Conservation (phyloP, 1,140 invertebrate species). For the Glomeris maerens region DNA sequence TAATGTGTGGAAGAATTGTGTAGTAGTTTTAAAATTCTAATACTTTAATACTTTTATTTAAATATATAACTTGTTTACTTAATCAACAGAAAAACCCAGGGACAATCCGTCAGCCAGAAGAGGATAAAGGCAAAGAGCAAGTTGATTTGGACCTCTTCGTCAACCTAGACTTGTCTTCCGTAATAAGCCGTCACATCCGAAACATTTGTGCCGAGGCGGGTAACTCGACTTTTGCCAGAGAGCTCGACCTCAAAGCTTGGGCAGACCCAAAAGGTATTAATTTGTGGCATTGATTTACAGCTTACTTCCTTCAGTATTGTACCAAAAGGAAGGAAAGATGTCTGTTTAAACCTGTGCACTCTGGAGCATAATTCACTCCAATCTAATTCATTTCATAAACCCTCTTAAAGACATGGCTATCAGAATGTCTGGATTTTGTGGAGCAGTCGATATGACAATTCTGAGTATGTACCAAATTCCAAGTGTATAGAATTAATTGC, state of each 20-base stretch:
- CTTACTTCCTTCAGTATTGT: no score
- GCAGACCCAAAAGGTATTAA: constrained; percentile 56
- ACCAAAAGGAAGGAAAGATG: no score
- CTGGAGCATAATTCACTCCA: no score
- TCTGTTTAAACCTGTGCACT: no score
- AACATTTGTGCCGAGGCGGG: constrained; percentile 57
- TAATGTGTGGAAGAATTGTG: background rate
- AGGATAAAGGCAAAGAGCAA: constrained; percentile 64
- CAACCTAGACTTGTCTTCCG: constrained; percentile 44
- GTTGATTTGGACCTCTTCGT: constrained; percentile 67
- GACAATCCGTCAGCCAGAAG: constrained; percentile 68
- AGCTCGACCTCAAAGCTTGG: constrained; percentile 62
- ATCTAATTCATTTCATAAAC: no score
- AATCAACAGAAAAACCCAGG: constrained; percentile 62
- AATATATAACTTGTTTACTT: constrained; percentile 12
- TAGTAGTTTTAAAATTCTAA: background rate
- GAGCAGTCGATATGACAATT: no score
- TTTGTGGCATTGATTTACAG: no score
- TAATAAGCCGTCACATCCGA: constrained; percentile 58
- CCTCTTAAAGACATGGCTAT: no score
- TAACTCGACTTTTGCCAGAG: constrained; percentile 59
- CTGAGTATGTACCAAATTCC: no score
- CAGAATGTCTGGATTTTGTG: no score
- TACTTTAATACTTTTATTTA: background rate
- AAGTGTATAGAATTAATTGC: no score